These are phyloP conservation scores for Diorhabda carinulata DNA, from an alignment of 1,140 invertebrate species.

Conservation along the genomic window DNA sequence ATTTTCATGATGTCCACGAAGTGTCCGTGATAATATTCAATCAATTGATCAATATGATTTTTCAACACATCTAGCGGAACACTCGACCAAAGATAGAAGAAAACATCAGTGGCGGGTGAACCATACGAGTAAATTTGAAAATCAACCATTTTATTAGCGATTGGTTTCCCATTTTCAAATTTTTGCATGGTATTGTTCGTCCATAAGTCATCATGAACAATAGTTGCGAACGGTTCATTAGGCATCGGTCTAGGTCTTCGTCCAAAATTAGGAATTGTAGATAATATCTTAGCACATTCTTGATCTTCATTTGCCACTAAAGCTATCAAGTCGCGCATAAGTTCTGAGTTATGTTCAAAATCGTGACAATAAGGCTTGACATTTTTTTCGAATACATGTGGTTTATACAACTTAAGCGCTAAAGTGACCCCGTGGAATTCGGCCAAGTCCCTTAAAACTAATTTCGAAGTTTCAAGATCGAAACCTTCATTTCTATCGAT, in stretches of 20 bases:
- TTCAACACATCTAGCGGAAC: slow-evolving; percentile 42
- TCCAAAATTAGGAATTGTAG: background rate
- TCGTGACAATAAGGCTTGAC: slow-evolving; percentile 38
- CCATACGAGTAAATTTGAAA: slow-evolving; percentile 55
- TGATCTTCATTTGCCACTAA: slow-evolving; percentile 36
- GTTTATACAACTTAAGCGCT: slow-evolving; percentile 47
- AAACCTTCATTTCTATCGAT: slow-evolving; percentile 48
- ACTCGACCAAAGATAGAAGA: slow-evolving; percentile 54
- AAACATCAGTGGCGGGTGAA: slow-evolving; percentile 52
- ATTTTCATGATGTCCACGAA: slow-evolving; percentile 22
- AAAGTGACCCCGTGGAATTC: slow-evolving; percentile 54
- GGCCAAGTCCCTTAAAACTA: slow-evolving; percentile 48
- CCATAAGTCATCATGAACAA: slow-evolving; percentile 59
- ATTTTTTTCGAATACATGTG: slow-evolving; percentile 46
- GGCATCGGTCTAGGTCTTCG: slow-evolving; percentile 14
- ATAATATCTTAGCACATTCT: slow-evolving; percentile 25
- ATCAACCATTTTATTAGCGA: slow-evolving; percentile 56
- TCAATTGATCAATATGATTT: slow-evolving; percentile 45
- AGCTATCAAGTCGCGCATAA: slow-evolving; percentile 18
- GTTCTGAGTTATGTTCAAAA: background rate
- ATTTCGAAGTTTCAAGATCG: slow-evolving; percentile 48
- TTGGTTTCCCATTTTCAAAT: slow-evolving; percentile 45
- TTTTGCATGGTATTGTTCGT: slow-evolving; percentile 57
- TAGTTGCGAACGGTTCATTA: slow-evolving; percentile 49
- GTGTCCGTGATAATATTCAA: slow-evolving; percentile 49